Conservation (phyloP, 2,888 invertebrate species). For the Coleophora flavipennella region DNA sequence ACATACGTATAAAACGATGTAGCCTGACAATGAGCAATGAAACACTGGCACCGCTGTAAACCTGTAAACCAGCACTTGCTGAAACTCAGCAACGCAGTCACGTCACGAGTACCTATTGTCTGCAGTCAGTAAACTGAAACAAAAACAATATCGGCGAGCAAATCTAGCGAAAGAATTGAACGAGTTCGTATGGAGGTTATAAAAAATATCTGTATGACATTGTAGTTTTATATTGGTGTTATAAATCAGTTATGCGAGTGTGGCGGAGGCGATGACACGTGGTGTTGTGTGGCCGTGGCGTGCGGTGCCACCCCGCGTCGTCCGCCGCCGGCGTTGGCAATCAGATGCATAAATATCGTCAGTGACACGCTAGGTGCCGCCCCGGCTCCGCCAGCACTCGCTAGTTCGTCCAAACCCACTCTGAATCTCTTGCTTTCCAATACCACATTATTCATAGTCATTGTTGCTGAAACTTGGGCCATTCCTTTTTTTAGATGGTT, state of each 20-base stretch:
- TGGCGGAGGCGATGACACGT: slow-evolving; percentile 25
- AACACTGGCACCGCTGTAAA: neutral
- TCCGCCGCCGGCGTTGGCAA: slow-evolving; percentile 29
- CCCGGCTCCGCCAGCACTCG: no score
- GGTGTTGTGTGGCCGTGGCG: slow-evolving; percentile 25
- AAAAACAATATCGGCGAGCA: slow-evolving; percentile 31
- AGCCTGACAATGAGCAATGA: neutral
- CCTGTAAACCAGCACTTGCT: neutral
- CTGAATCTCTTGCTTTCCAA: no score
- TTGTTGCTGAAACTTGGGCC: no score
- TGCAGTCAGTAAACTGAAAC: slow-evolving; percentile 1
- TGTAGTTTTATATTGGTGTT: slow-evolving; percentile 63
- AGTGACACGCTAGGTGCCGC: slow-evolving; percentile 3
- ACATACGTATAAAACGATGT: neutral
- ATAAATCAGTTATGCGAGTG: slow-evolving; percentile 61
- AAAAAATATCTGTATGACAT: slow-evolving; percentile 65
- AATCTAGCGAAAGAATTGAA: slow-evolving; percentile 33
- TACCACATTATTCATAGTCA: no score
- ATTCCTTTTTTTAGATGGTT: no score
- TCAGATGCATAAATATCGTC: slow-evolving; percentile 48
- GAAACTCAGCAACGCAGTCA: neutral
- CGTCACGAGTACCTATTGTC: neutral
- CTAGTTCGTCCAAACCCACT: neutral
- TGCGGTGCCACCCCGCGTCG: slow-evolving; percentile 30
- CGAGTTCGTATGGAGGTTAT: slow-evolving; percentile 49